Base-by-base conservation (phyloP, 1,140 invertebrate genomes). In the Oreohelix idahoensis region DNA sequence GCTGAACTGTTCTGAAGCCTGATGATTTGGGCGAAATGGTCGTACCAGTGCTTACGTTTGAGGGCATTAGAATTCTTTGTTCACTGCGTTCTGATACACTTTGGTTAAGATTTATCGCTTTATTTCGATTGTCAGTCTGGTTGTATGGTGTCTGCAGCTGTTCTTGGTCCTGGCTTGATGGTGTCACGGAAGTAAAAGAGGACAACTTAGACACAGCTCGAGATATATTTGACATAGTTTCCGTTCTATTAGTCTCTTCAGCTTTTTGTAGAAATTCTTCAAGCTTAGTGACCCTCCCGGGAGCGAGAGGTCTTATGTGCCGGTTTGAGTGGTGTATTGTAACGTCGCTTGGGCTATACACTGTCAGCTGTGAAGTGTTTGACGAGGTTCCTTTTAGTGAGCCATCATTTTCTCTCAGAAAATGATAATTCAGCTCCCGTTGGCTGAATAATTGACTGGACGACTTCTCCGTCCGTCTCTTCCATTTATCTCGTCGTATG, bases 231-330 rank as follows among this genome's bases (percentile, higher is more conserved):
- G n/a, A 73, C 20, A 26, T 23, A 1, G 71, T 39, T 39, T 73
- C 42, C 2, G 26, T 26, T 42, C 71, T 42, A 17, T 45, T 45
- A 23, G 2, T 73, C 23, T 73, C 71, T 42, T 73, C 71, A 45
- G 39, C 42, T 45, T 73, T 73, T 26, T 73, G 71, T 13, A 73
- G 71, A 42, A 42, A 73, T 73, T 73, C 71, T 45, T 73, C 71
- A 5, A 73, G 71, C n/a, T 73, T 73, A 8, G 71, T 42, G 29
- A 66, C 2, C 29, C n/a, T 32, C 32, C 29, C 8, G 8, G 29
- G n/a, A 29, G n/a, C n/a, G 1, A 66, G 63, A 11, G 63, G 63
- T 66, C 63, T 2, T 5, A 29, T 32, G 29, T 10, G n/a, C 17
- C 29, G n/a, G 20, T 17, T 66, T 35, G 63, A 32, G 1, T 29